These are phyloP conservation scores for Sepioteuthis lessoniana DNA, from an alignment of 2,888 invertebrate species.

Conservation along the genomic window DNA sequence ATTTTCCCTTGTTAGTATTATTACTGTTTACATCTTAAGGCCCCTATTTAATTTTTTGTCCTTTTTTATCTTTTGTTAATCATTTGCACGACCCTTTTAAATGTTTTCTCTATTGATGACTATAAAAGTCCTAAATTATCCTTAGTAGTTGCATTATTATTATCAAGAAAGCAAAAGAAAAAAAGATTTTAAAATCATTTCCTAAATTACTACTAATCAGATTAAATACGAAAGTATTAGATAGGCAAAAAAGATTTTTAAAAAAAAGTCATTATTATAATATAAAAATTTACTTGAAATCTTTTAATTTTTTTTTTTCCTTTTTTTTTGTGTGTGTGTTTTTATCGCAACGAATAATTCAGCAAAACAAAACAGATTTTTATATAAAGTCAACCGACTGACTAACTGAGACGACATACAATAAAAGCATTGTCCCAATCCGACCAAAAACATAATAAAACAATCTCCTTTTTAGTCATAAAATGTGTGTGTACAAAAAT, in stretches of 20 bases:
- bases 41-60: neutral
- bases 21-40: neutral
- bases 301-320: no score
- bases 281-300: no score
- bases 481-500: neutral
- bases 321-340: no score
- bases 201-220: neutral
- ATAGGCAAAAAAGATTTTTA: neutral
- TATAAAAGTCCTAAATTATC: no score
- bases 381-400: no score
- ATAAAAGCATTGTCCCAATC: slow-evolving; percentile 25
- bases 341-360: no score
- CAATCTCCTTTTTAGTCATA: neutral
- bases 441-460: neutral
- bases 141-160: no score
- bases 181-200: neutral
- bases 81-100: no score
- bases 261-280: neutral
- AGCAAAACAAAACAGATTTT: neutral
- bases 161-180: no score
- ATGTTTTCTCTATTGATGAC: no score
- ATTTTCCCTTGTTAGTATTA: neutral
- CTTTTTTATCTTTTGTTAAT: no score
- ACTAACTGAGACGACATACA: neutral
- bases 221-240: neutral